phyloP scores from a whole-genome alignment of 2,888 invertebrate species.

The Drosophila mettleri region DNA sequence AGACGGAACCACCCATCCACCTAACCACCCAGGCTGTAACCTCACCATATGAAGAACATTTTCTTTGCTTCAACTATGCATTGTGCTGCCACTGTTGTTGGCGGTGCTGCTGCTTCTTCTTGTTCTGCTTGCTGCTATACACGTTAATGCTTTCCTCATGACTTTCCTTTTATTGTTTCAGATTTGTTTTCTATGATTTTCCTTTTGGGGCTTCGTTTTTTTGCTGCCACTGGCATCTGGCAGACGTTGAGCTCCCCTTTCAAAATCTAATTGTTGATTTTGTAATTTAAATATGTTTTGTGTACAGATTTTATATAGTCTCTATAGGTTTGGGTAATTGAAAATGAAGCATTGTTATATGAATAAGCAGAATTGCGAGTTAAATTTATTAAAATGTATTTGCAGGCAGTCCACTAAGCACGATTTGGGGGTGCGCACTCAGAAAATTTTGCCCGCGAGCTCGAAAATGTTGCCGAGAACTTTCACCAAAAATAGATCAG shows the following conservation, averaged over 20 bases:
- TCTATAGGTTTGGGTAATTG: constrained; percentile 65
- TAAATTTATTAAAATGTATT: constrained; percentile 33
- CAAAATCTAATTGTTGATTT: constrained; percentile 77
- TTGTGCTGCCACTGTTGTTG: constrained; percentile 41
- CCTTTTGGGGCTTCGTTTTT: constrained; percentile 16
- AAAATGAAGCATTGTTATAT: constrained; percentile 43
- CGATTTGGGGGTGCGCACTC: constrained; percentile 32
- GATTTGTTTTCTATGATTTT: constrained; percentile 7
- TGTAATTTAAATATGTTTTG: constrained; percentile 76
- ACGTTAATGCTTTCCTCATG: constrained; percentile 67
- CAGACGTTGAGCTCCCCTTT: constrained; percentile 55
- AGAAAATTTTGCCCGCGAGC: constrained; percentile 61
- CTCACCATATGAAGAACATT: constrained; percentile 53
- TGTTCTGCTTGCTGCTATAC: constrained; percentile 34
- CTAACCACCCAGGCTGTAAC: constrained; percentile 12
- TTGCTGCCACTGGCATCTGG: constrained; percentile 61
- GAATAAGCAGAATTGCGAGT: constrained; percentile 8
- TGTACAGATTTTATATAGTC: constrained; percentile 30
- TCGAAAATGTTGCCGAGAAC: constrained; percentile 55
- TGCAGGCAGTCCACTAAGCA: constrained; percentile 17
- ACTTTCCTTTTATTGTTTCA: constrained; percentile 64
- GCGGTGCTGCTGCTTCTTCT: constrained; percentile 15
- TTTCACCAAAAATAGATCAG: constrained; percentile 70
- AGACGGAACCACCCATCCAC: constrained; percentile 27
- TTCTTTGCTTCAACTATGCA: constrained; percentile 57